A percentile compares a stretch with the other conserved stretches of the same genome.
These are phyloP conservation scores for Hesperia comma DNA, from an alignment of 2,888 invertebrate genomes.

Conservation along the genomic window DNA sequence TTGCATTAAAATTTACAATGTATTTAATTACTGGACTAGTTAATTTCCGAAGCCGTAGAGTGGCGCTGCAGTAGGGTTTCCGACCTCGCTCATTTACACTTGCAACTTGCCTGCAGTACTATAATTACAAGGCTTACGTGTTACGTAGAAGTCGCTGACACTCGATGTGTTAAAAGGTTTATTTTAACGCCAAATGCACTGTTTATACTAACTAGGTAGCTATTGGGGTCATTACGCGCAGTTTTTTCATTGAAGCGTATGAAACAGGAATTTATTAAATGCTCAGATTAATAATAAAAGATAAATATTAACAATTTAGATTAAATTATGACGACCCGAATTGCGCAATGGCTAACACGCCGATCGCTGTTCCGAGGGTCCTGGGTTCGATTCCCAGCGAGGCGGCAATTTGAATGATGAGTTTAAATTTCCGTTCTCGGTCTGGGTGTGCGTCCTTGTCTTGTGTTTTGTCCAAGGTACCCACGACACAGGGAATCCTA, in stretches of 20 bases:
- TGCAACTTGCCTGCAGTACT: slow-evolving; percentile 69
- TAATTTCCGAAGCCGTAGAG: slow-evolving; percentile 78
- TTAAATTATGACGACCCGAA: too few relatives aligned
- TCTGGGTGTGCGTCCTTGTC: too few relatives aligned
- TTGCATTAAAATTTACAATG: slow-evolving; percentile 79
- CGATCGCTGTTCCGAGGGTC: too few relatives aligned
- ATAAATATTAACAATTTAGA: too few relatives aligned
- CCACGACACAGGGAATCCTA: too few relatives aligned
- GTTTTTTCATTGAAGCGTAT: neutral
- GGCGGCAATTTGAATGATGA: too few relatives aligned
- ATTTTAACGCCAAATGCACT: slow-evolving; percentile 34
- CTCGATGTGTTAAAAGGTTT: slow-evolving; percentile 36
- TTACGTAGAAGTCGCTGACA: slow-evolving; percentile 32
- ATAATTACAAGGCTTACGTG: slow-evolving; percentile 40
- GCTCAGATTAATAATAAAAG: too few relatives aligned
- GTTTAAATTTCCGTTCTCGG: too few relatives aligned
- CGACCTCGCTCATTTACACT: slow-evolving; percentile 76
- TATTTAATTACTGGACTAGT: slow-evolving; percentile 79
- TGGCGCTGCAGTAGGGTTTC: slow-evolving; percentile 71
- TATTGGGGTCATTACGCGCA: neutral
- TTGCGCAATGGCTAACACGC: too few relatives aligned
- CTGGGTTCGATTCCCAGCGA: too few relatives aligned
- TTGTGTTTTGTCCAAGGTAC: too few relatives aligned
- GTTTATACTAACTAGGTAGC: neutral
- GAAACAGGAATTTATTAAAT: too few relatives aligned